Evolutionary conservation across 2,113 vertebrate genomes (phyloP).

Genomic region (Prietella phreatophila): DNA sequence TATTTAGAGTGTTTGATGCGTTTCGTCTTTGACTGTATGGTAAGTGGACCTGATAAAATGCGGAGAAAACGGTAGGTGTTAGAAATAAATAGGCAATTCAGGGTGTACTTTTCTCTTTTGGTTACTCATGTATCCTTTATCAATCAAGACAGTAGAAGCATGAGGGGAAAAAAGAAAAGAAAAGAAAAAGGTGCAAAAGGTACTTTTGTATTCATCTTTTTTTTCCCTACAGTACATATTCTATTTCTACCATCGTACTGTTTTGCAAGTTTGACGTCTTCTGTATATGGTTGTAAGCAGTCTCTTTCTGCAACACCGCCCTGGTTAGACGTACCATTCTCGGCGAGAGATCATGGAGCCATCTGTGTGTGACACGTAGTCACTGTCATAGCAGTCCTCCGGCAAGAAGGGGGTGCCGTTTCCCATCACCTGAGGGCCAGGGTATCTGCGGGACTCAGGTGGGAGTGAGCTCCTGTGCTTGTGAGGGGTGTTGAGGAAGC

Average conservation of each 20-base stretch:
- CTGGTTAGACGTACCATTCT: slow-evolving; percentile 91
- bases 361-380: slow-evolving; percentile 94
- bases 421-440: slow-evolving; percentile 60
- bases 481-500: slow-evolving; percentile 67
- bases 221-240: slow-evolving; percentile 19
- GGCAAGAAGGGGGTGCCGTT: slow-evolving; percentile 82
- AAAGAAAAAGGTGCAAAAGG: slow-evolving; percentile 45
- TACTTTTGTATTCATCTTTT: slow-evolving; percentile 21
- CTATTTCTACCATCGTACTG: slow-evolving; percentile 27
- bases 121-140: slow-evolving; percentile 35
- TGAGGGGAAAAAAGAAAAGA: neutral
- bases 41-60: slow-evolving; percentile 13
- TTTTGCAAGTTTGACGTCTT: slow-evolving; percentile 41
- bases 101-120: slow-evolving; percentile 13
- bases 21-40: neutral
- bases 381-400: slow-evolving; percentile 84
- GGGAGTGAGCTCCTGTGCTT: slow-evolving; percentile 63
- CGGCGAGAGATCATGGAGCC: slow-evolving; percentile 96
- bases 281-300: slow-evolving; percentile 19
- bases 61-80: neutral
- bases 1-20: neutral
- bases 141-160: slow-evolving; percentile 24
- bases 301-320: slow-evolving; percentile 22
- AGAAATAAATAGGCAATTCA: neutral
- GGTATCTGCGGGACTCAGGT: slow-evolving; percentile 75